Evolutionary conservation across 2,797 vertebrate species (phyloP), one percentile per base, ranked within the genome.

Genomic region (Hephaestus fuliginosus): DNA sequence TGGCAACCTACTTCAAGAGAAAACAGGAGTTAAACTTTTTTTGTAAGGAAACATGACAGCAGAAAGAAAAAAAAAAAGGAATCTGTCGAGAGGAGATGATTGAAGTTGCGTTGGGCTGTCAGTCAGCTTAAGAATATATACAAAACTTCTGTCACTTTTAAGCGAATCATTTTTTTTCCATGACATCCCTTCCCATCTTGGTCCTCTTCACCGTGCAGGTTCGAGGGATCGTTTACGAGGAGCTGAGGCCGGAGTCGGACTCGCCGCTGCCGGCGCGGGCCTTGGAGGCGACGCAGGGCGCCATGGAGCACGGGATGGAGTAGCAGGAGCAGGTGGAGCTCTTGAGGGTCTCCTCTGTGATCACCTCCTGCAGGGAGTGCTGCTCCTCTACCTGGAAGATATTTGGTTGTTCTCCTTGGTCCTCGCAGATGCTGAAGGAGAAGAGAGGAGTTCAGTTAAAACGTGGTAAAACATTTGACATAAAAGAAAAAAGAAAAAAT

Each of bases 341-440:
- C 86, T 97, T 97, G 14, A 97, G 68, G 15, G 95, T 95, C 85
- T 96, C 95, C 72, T 97, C 97, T 0, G 97, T 95, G 60, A 99
- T 92, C 5, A 98, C 97, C 65, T 95, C 95, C 87, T 95, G 97
- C 82, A 99, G 95, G 43, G 96, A 93, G 78, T 98, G 97, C 86
- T 98, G 92, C 89, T 97, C 97, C 87, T 99, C 98, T 91, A 99
- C 95, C 87, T 99, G 95, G 95, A 99, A 99, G 91, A 99, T 93
- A 91, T 98, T 97, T 69, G 95, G 91, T 88, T 98, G 96, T 81
- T 98, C 98, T 12, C 93, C 94, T 84, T 95, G 94, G 3, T 95
- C 96, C 7, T 99, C 98, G 5, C 97, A 98, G 93, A 99, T 99
- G 88, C 98, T 99, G 81, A 1, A 66, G 44, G 10, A 77, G 25